Base-by-base conservation (phyloP, 2,888 invertebrate genomes). In the Leptopilina drosophilae region DNA sequence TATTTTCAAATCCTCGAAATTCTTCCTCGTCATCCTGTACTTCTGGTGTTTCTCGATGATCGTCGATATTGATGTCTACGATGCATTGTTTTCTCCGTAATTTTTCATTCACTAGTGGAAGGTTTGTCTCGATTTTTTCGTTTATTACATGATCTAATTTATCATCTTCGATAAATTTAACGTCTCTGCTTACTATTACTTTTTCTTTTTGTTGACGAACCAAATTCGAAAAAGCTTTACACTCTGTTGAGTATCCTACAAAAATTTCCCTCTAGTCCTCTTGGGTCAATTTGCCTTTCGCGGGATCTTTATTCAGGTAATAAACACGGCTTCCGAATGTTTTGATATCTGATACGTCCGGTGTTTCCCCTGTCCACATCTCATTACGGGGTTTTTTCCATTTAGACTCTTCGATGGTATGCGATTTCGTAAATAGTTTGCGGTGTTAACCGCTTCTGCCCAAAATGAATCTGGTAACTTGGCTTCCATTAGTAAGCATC, bases 161-260 rank as follows among this genome's bases (percentile, higher is more conserved):
- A 12, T 40, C 65, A 12, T 77, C 67, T 3, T 42, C 20, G 12
- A 49, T n/a, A 66, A 77, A 77, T 49, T 77, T 77, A 0, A 77
- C 77, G 56, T 77, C 76, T 14, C 76, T 12, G 3, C 64, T 64
- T 4, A 76, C 40, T 7, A 42, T 33, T 14, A 77, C 49, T n/a
- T 49, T 66, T 77, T n/a, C 46, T 65, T 15, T 77, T 64, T 11
- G 15, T 42, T 9, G 49, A 7, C 14, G 67, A n/a, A 59, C 77
- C 77, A 77, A 40, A 77, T 14, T 56, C 77, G 53, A n/a, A 15
- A 65, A 67, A 11, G 56, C 77, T 42, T 77, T 77, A 8, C 33
- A 65, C 40, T 53, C 53, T 7, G 56, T 42, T 0, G 66, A n/a
- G 14, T 56, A 49, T 49, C 77, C 77, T 42, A 42, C 42, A 7